phyloP scores from a whole-genome alignment of 2,888 invertebrate species.

The Lamellibrachia satsuma region DNA sequence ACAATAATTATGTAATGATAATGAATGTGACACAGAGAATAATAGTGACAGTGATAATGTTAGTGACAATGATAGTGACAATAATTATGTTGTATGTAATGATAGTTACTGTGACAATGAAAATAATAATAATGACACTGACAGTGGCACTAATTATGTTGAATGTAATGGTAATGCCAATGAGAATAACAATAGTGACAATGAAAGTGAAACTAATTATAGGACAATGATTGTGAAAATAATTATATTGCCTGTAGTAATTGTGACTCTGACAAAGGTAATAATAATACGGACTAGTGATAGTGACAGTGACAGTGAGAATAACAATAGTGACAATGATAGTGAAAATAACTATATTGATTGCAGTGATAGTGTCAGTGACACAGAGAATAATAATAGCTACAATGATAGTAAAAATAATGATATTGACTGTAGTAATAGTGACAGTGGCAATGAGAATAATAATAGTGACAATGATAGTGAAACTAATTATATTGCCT shows the following conservation, averaged over 20 bases:
- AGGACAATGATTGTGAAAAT: background rate
- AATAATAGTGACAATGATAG: background rate
- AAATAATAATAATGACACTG: background rate
- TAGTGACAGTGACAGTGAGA: background rate
- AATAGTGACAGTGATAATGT: too few relatives aligned
- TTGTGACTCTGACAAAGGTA: background rate
- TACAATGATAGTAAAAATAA: too few relatives aligned
- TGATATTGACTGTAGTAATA: too few relatives aligned
- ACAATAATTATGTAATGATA: slow-evolving; percentile 17
- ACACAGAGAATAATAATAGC: too few relatives aligned
- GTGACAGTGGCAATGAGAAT: too few relatives aligned
- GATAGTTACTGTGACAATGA: too few relatives aligned
- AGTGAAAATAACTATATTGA: background rate
- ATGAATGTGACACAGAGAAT: background rate
- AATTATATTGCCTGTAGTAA: background rate
- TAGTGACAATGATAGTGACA: too few relatives aligned
- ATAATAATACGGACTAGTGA: background rate
- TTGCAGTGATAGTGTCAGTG: too few relatives aligned
- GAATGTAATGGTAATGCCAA: background rate
- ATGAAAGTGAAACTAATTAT: background rate
- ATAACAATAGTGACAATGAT: background rate
- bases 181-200: background rate
- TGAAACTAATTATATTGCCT: background rate
- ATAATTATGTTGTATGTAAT: too few relatives aligned
- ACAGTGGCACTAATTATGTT: background rate